phyloP scores from a whole-genome alignment of 1,140 invertebrate species.

The Aphis craccivora region DNA sequence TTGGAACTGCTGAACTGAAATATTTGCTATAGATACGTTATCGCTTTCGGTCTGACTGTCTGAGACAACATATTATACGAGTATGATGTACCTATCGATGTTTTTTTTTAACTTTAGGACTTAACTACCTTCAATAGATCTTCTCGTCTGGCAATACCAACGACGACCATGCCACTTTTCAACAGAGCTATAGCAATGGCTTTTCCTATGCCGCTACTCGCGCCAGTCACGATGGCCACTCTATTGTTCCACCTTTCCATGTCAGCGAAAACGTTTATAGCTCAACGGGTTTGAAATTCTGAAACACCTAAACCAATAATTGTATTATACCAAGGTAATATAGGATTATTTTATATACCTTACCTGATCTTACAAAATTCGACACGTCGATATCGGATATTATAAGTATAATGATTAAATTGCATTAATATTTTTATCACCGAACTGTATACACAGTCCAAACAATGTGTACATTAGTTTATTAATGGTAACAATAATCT shows the following conservation, averaged over 20 bases:
- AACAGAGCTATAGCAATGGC: constrained; percentile 66
- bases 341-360: too few species aligned
- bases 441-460: too few species aligned
- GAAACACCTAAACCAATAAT: not conserved
- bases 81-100: not conserved
- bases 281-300: not conserved
- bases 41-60: not conserved
- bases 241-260: constrained; percentile 68
- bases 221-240: constrained; percentile 72
- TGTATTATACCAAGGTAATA: not conserved
- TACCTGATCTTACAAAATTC: too few species aligned
- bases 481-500: too few species aligned
- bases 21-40: not conserved
- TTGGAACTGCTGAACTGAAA: not conserved
- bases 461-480: too few species aligned
- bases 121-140: constrained; percentile 66
- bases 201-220: constrained; percentile 71
- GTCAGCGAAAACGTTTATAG: not conserved
- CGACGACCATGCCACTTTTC: constrained; percentile 69
- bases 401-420: not conserved
- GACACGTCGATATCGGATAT: not conserved
- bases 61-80: not conserved
- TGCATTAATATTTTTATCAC: too few species aligned
- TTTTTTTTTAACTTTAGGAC: too few species aligned
- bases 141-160: constrained; percentile 69